phyloP scores from a whole-genome alignment of 2,113 vertebrate species.

The Lasiurus borealis region DNA sequence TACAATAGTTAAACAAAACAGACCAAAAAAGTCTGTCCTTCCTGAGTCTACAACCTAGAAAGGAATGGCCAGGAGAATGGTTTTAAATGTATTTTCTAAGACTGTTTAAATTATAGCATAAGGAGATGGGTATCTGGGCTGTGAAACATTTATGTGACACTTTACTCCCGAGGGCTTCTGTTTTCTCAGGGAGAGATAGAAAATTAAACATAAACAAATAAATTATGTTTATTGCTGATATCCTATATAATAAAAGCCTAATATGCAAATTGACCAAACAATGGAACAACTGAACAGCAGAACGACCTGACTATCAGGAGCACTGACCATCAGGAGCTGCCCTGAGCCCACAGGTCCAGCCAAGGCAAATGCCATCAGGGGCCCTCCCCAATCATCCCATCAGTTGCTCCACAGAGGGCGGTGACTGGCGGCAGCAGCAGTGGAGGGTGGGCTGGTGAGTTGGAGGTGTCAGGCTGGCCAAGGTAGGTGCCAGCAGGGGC shows the following conservation, averaged over 20 bases:
- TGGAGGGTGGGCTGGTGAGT: too few species aligned
- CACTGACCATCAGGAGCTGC: too few species aligned
- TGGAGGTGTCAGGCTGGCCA: too few species aligned
- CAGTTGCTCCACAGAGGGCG: too few species aligned
- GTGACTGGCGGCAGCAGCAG: too few species aligned
- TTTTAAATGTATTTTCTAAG: conserved; percentile 31
- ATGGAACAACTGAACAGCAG: fast-evolving
- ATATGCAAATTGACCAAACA: too few species aligned
- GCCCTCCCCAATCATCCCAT: too few species aligned
- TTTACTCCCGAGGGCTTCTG: neutral
- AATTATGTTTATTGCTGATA: neutral
- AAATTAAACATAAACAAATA: neutral
- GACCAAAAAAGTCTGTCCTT: neutral
- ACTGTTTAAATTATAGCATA: neutral
- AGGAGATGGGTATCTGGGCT: neutral
- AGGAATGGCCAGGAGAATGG: neutral
- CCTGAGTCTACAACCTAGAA: neutral
- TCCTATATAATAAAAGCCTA: too few species aligned
- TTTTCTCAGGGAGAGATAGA: neutral
- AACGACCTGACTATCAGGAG: fast-evolving
- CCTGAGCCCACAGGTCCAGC: too few species aligned
- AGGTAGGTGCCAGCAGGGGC: too few species aligned
- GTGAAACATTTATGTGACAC: neutral
- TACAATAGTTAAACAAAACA: neutral
- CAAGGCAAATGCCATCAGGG: too few species aligned